Evolutionary conservation across 2,113 vertebrate genomes (phyloP).

Genomic region (Tamias sibiricus): DNA sequence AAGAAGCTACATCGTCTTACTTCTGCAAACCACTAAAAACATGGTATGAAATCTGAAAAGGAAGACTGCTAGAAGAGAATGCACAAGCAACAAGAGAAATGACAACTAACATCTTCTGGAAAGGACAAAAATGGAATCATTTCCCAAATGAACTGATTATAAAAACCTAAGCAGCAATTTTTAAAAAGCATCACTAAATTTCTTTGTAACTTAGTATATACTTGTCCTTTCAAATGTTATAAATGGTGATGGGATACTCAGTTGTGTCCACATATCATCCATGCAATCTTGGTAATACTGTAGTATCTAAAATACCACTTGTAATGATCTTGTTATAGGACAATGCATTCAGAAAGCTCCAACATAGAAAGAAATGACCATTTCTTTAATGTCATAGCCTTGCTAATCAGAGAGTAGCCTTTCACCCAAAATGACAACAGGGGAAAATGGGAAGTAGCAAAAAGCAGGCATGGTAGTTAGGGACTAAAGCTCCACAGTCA

Average conservation of each 20-base stretch:
- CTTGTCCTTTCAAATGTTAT: no score
- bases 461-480: neutral
- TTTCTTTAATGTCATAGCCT: neutral
- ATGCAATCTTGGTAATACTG: neutral
- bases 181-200: neutral
- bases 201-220: neutral
- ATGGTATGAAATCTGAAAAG: neutral
- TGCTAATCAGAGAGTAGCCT: no score
- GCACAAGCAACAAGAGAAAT: neutral
- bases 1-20: neutral
- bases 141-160: neutral
- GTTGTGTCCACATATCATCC: neutral
- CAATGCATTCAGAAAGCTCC: constrained; percentile 12
- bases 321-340: neutral
- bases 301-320: neutral
- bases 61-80: neutral
- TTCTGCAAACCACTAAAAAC: neutral
- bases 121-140: neutral
- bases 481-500: neutral
- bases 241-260: neutral
- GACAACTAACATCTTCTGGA: neutral
- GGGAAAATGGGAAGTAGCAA: neutral
- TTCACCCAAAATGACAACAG: neutral
- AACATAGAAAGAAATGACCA: neutral
- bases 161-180: neutral